Evolutionary conservation across 2,888 invertebrate species (phyloP).

Genomic region (Gymnosoma rotundatum): DNA sequence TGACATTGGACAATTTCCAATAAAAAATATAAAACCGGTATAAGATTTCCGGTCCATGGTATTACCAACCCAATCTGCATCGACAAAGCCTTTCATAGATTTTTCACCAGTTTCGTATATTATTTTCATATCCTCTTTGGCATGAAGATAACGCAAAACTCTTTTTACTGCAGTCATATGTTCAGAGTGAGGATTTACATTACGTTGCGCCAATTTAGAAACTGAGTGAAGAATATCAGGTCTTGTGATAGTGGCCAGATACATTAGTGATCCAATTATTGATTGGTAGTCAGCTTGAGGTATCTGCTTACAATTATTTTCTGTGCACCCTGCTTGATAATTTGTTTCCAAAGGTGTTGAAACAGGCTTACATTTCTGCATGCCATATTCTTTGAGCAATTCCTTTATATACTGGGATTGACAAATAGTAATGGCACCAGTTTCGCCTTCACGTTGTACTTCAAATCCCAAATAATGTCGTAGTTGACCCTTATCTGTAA

Average conservation of each 20-base stretch:
- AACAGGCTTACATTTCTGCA: neutral
- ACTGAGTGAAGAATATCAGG: neutral
- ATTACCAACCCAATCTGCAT: neutral
- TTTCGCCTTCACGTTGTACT: neutral
- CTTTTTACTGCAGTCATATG: neutral
- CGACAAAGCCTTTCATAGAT: neutral
- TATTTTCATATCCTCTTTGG: neutral
- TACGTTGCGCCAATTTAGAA: neutral
- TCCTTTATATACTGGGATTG: neutral
- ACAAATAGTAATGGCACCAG: neutral
- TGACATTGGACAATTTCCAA: neutral
- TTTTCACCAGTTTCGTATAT: neutral
- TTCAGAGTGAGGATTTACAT: neutral
- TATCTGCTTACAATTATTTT: neutral
- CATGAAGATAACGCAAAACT: neutral
- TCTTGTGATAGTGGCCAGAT: no score
- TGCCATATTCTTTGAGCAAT: neutral
- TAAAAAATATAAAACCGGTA: neutral
- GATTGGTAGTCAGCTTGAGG: conserved; percentile 3
- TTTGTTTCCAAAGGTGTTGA: conserved; percentile 5
- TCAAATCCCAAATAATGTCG: neutral
- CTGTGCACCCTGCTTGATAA: neutral
- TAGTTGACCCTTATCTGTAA: neutral
- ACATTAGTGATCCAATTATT: no score
- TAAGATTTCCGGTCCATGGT: neutral